phyloP scores from a whole-genome alignment of 2,113 vertebrate genomes.

The Neodontobutis hainanensis region DNA sequence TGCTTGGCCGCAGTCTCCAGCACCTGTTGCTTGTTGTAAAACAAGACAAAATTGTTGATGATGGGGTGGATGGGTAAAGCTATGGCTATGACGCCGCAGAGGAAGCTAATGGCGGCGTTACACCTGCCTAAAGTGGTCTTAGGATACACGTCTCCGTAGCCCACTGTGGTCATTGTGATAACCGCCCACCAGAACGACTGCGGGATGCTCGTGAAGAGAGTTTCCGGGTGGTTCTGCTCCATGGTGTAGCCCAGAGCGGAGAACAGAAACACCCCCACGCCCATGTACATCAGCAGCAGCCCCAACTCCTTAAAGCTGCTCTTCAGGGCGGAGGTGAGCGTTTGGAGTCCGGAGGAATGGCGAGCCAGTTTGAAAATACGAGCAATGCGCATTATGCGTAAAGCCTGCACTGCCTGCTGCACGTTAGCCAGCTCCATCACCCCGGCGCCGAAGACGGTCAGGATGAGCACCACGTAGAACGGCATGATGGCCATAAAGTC shows the following conservation, averaged over 20 bases:
- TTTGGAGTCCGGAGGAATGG: conserved; percentile 94
- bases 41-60: conserved; percentile 97
- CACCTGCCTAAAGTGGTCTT: conserved; percentile 95
- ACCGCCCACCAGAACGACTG: conserved; percentile 99
- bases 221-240: conserved; percentile 96
- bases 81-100: conserved; percentile 96
- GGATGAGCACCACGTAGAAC: conserved; percentile 90
- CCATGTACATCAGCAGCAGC: conserved; percentile 96
- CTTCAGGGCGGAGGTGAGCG: conserved; percentile 93
- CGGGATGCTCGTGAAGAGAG: conserved; percentile 96
- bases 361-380: conserved; percentile 97
- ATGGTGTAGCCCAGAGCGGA: conserved; percentile 96
- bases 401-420: conserved; percentile 95
- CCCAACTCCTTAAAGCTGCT: conserved; percentile 96
- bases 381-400: conserved; percentile 95
- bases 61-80: conserved; percentile 97
- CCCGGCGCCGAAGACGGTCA: conserved; percentile 89
- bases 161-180: conserved; percentile 99
- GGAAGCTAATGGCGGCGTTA: conserved; percentile 96
- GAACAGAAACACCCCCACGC: conserved; percentile 95
- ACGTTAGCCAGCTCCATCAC: conserved; percentile 93
- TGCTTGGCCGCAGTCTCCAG: conserved; percentile 95
- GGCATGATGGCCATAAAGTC: conserved; percentile 96
- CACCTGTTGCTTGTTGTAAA: conserved; percentile 97
- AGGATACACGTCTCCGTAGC: conserved; percentile 97